Evolutionary conservation across 2,888 invertebrate species (phyloP), one percentile per base, ranked within the genome.

Genomic region (Neria commutata): DNA sequence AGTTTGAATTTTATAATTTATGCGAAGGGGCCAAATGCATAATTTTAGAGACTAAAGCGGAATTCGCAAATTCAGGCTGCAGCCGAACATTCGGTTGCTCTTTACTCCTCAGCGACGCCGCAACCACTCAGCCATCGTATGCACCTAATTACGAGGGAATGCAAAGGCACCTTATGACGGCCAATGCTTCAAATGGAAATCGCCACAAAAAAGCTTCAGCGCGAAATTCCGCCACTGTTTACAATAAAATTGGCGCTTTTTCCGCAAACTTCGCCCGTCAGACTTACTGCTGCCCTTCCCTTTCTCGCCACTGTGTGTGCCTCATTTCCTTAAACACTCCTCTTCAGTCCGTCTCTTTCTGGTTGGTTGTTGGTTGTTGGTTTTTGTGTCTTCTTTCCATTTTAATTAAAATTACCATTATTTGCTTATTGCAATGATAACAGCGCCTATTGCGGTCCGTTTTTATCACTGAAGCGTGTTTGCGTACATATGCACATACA

Each of bases 361-460:
- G 42, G 8, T 40, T 25, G 19, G 19, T 49, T 24, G 24, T 3
- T 48, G n/a, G 24, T 37, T 37, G 10, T 51, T 51, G 17, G 14
- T 50, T 40, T 37, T 52, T 47, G 53, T 58, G 33, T 48, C 48
- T 53, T 54, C 49, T 48, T 54, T 58, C 29, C 48, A 49, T 49
- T 53, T 55, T 37, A 50, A 34, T 55, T 55, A 47, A 29, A 47
- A 26, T 59, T 50, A 34, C 47, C 34, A 25, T 23, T 23, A 37
- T 47, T 21, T 52, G 47, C 55, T 54, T 37, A 47, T 46, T 25
- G 37, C 55, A 48, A 49, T 55, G 49, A 48, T 40, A 48, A 47
- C 55, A 55, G 55, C 47, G 55, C 59, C 47, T 49, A 25, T 52
- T 33, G 47, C 55, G 29, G 51, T 40, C 24, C 17, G 45, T 37